These are phyloP conservation scores for Gopherus flavomarginatus DNA, from an alignment of 2,113 vertebrate species.

Conservation along the genomic window DNA sequence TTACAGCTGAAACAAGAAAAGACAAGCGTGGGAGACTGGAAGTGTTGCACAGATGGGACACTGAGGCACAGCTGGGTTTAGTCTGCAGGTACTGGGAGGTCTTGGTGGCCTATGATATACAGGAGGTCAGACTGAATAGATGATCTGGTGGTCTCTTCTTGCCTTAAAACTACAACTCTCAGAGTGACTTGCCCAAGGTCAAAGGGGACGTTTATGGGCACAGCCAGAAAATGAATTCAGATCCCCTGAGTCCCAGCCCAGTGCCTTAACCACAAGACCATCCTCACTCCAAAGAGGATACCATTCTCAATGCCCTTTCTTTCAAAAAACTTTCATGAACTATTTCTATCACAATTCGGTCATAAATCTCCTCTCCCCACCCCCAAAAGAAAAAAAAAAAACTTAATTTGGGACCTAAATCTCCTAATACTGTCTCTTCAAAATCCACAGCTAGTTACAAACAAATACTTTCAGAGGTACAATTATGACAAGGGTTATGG, in stretches of 20 bases:
- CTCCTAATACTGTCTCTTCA: neutral
- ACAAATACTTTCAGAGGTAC: neutral
- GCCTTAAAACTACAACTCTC: neutral
- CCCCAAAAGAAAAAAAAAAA: neutral
- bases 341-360: neutral
- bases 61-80: neutral
- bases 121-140: neutral
- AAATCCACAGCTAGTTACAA: neutral
- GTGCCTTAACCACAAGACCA: neutral
- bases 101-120: neutral
- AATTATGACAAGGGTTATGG: neutral
- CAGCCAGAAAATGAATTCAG: neutral
- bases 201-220: neutral
- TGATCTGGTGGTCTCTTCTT: neutral
- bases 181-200: neutral
- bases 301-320: accelerated
- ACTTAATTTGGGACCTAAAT: neutral
- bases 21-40: neutral
- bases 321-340: neutral
- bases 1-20: neutral
- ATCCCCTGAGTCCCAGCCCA: neutral
- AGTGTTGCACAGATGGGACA: neutral
- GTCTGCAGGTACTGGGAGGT: neutral
- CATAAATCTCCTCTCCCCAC: neutral
- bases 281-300: neutral